Conservation (phyloP, 2,113 vertebrate species). For the Asarcornis scutulata region DNA sequence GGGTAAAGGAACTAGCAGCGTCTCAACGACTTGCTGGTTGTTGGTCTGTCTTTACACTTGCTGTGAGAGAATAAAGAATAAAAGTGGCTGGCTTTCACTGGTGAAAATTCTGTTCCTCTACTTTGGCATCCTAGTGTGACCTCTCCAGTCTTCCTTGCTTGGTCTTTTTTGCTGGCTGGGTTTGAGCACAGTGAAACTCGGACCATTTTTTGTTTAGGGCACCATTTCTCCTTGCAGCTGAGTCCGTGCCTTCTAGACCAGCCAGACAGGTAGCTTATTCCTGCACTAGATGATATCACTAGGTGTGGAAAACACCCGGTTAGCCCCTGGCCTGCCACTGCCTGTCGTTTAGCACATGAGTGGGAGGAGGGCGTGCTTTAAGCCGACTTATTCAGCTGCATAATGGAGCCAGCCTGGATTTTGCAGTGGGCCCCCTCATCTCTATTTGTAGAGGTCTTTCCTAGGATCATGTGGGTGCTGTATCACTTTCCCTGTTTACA, state of each 20-base stretch:
- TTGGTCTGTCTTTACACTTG: background rate
- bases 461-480: fast-evolving
- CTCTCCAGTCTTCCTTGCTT: background rate
- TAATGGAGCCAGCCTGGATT: background rate
- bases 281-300: background rate
- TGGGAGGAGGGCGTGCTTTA: background rate
- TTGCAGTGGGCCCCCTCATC: background rate
- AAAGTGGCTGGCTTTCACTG: background rate
- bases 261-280: background rate
- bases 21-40: background rate
- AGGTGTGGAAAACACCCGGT: background rate
- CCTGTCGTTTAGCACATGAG: background rate
- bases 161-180: background rate
- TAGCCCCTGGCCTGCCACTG: background rate
- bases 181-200: background rate
- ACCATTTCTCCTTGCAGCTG: background rate
- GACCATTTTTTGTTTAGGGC: background rate
- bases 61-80: background rate
- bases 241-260: background rate
- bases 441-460: background rate
- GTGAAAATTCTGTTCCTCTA: background rate
- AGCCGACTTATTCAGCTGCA: background rate
- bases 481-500: background rate
- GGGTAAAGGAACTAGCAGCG: background rate
- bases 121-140: background rate